These are phyloP conservation scores for Hippocampus comes DNA, from an alignment of 2,113 vertebrate species.

Conservation along the genomic window DNA sequence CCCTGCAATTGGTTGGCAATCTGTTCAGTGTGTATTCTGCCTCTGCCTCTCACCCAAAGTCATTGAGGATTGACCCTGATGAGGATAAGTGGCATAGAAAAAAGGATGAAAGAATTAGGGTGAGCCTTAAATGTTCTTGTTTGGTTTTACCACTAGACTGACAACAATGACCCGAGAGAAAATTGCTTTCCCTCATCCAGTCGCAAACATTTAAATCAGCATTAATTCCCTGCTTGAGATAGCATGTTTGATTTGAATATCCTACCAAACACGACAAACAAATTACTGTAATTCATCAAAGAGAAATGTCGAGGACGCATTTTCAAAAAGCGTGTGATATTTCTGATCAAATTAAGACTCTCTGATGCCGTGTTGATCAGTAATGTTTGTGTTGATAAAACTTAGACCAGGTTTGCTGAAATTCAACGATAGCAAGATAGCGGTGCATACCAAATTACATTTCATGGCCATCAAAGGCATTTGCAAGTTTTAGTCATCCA, in stretches of 20 bases:
- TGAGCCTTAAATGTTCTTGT: background rate
- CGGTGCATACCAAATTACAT: constrained; percentile 38
- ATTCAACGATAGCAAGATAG: constrained; percentile 21
- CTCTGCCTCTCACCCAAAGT: too few species aligned
- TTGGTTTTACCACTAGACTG: background rate
- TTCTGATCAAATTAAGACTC: background rate
- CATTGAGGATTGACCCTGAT: too few species aligned
- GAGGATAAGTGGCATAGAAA: too few species aligned
- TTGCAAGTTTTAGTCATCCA: constrained; percentile 28
- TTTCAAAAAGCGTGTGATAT: background rate
- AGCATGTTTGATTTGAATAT: background rate
- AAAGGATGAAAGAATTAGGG: background rate
- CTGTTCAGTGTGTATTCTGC: background rate
- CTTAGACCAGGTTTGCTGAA: constrained; percentile 40
- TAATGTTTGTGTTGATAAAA: constrained; percentile 23
- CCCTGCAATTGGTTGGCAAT: background rate
- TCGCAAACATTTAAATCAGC: too few species aligned
- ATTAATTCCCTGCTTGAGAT: too few species aligned
- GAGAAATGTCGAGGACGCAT: background rate
- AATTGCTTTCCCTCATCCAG: background rate
- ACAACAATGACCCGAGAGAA: background rate
- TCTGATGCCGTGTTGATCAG: background rate
- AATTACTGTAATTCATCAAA: background rate
- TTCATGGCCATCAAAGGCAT: constrained; percentile 24
- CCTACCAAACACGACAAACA: background rate